A percentile compares a stretch with the other conserved stretches of the same genome.
phyloP scores from a whole-genome alignment of 2,888 invertebrate species.

The Oscheius sp. region DNA sequence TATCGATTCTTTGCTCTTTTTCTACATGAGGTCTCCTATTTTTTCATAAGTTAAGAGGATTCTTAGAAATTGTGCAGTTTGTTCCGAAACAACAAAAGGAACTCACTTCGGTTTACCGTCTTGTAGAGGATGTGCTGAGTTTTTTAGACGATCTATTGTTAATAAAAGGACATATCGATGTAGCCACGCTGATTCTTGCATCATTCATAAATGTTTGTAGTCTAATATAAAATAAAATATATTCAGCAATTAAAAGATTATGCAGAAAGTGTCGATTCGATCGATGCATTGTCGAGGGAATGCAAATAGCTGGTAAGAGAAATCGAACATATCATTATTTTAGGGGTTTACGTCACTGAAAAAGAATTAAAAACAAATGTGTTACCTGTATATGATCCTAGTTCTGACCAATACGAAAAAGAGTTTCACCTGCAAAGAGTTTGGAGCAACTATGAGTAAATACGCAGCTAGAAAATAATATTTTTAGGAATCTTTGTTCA shows the following conservation, averaged over 20 bases:
- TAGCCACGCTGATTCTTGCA: neutral
- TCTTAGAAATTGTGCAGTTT: neutral
- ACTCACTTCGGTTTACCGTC: slow-evolving; percentile 2
- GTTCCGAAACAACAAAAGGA: slow-evolving; percentile 4
- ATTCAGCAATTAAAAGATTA: neutral
- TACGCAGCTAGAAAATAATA: neutral
- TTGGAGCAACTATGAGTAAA: slow-evolving; percentile 17
- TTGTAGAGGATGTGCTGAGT: slow-evolving; percentile 3
- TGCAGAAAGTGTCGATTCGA: slow-evolving; percentile 4
- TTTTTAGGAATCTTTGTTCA: neutral
- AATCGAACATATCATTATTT: too few species aligned
- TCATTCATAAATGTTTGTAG: neutral
- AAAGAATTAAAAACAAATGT: too few species aligned
- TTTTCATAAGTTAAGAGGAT: neutral
- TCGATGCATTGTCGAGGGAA: neutral
- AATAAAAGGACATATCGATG: neutral
- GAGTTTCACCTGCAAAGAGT: neutral
- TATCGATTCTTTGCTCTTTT: slow-evolving; percentile 1
- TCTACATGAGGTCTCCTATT: neutral
- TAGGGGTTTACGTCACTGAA: too few species aligned
- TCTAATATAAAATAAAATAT: neutral
- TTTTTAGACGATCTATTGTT: slow-evolving; percentile 5
- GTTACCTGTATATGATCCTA: neutral
- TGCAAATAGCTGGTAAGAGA: slow-evolving; percentile 5
- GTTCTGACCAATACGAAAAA: neutral